Evolutionary conservation across 2,797 vertebrate genomes (phyloP).

Genomic region (Pelobates cultripes): DNA sequence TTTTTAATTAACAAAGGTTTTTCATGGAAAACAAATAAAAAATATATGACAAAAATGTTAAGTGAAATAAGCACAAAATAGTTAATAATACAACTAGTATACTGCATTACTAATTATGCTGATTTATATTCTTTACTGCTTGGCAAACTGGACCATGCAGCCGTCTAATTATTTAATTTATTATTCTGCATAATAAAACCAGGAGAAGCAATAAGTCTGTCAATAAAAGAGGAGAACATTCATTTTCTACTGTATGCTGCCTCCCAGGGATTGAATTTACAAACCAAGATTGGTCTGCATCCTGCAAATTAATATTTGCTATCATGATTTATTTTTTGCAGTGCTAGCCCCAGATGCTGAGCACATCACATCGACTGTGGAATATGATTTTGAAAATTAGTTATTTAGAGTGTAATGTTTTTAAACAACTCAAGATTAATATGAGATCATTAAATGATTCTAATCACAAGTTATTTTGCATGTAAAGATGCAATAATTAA

Average conservation of each 20-base stretch:
- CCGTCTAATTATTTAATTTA: not conserved
- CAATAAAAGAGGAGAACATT: slow-evolving; percentile 15
- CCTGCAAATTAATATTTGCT: slow-evolving; percentile 30
- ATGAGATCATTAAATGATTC: slow-evolving; percentile 25
- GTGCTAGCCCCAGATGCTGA: not conserved
- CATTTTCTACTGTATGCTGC: slow-evolving; percentile 10
- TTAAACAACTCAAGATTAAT: slow-evolving; percentile 30
- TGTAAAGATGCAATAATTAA: slow-evolving; percentile 27
- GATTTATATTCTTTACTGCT: too few relatives aligned
- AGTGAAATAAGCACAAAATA: too few relatives aligned
- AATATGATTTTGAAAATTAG: slow-evolving; percentile 32
- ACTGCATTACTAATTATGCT: too few relatives aligned
- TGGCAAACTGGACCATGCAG: not conserved
- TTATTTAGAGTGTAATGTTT: slow-evolving; percentile 35
- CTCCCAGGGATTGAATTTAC: slow-evolving; percentile 8
- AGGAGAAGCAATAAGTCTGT: not conserved
- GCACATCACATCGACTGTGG: slow-evolving; percentile 3
- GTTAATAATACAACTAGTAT: too few relatives aligned
- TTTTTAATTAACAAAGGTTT: too few relatives aligned
- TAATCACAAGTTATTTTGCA: slow-evolving; percentile 25
- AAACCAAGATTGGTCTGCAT: slow-evolving; percentile 17
- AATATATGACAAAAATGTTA: too few relatives aligned
- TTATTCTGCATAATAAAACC: not conserved
- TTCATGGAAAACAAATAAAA: too few relatives aligned
- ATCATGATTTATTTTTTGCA: slow-evolving; percentile 5